Evolutionary conservation across 2,797 vertebrate species (phyloP), one percentile per base, ranked within the genome.

Genomic region (Tinamus major): DNA sequence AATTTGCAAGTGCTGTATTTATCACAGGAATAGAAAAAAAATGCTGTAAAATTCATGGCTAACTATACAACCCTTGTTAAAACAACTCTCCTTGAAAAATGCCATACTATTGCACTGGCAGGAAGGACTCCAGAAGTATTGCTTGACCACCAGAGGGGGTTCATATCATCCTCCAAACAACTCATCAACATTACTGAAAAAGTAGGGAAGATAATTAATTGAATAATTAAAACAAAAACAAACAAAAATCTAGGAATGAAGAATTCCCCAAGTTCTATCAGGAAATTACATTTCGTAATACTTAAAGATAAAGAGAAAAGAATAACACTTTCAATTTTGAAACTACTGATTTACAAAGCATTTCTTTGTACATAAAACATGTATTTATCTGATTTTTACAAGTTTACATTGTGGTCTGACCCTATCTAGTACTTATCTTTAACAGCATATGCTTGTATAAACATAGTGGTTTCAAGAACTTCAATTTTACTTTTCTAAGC

Each of bases 101-200:
- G 1, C 27, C 21, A 13, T 10, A 2, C 2, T 13, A 21, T 3
- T 31, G 15, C 14, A 58, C 70, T 31, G 39, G 24, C 24, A 5
- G 0, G 4, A 16, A 85, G 51, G 16, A 4, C 14, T 85, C 59
- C 63, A 8, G 2, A 64, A 83, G 37, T 21, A 5, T 17, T 19
- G 14, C 48, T 92, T 84, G 81, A 24, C 94, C 96, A 4, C 85
- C 87, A 96, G 95, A 95, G 93, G 96, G 94, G 84, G 95, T 35
- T 80, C 42, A 37, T 20, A 67, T 6, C 33, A 81, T n/a, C 24
- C 77, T 67, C 41, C 72, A 41, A 81, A 64, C 26, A 44, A 13
- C 48, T 49, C 2, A 16, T 24, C 8, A 39, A 24, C 11, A 13
- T 18, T 37, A 5, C 35, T 0, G 7, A 62, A 42, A 31, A 33